Base-by-base conservation (phyloP, 2,888 invertebrate species). In the Encarsia formosa region DNA sequence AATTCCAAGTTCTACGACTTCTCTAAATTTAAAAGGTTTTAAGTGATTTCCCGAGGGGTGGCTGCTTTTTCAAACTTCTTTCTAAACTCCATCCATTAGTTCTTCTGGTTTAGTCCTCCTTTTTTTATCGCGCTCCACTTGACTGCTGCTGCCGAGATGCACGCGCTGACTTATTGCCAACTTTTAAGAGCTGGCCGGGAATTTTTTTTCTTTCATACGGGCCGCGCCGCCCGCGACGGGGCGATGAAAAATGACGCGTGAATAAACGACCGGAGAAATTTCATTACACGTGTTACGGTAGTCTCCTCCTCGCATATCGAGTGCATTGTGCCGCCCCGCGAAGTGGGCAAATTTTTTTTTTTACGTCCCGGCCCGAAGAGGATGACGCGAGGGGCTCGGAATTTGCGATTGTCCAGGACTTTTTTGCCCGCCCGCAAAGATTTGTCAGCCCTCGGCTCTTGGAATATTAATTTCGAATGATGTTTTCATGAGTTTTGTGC, bases 1-100 rank as follows among this genome's bases (percentile, higher is more conserved):
- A 57, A 57, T 58, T 32, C 4, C 32, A 32, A 59, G 59, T 61
- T 56, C 57, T 54, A 46, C 49, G 48, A 56, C 15, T 23, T 13
- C 61, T 63, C 60, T 63, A 63, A 70, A 69, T 73, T 70, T 73
- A 70, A 73, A 73, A 73, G 71, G 73, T 71, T 73, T 73, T 71
- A 67, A 72, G 59, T 71, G 72, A 74, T 74, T 74, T 74, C 73
- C 71, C 72, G 62, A 62, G 69, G 68, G 70, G 63, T 67, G 63
- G 60, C 64, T 64, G 49, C 54, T 54, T 52, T 53, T 51, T 53
- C 44, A 50, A 56, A 53, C 53, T 57, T 40, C 18, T 34, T 24
- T 22, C 18, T 35, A 35, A 20, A 22, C 35, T 37, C 44, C 29
- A 18, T 51, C 41, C 20, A 23, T 22, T 31, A 16, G 19, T 46